phyloP scores from a whole-genome alignment of 2,888 invertebrate species.

The Melipona beecheii region DNA sequence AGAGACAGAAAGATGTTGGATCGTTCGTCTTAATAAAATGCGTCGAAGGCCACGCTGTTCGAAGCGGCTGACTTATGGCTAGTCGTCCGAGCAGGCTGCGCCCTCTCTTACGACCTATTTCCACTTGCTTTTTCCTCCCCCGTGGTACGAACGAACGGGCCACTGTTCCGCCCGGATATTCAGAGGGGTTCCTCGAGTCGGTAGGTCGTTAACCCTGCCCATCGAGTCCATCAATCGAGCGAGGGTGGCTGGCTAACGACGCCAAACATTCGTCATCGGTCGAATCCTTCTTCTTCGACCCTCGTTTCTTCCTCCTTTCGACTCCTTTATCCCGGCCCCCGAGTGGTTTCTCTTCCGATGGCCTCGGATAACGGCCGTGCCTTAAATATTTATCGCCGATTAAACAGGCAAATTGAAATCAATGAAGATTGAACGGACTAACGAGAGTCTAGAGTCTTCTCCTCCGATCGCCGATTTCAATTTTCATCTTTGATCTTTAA shows the following conservation, averaged over 20 bases:
- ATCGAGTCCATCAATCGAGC: slow-evolving; percentile 66
- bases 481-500: background rate
- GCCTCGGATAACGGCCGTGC: slow-evolving; percentile 3
- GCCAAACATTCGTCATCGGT: slow-evolving; percentile 63
- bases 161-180: slow-evolving; percentile 45
- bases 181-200: slow-evolving; percentile 41
- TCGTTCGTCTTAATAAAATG: slow-evolving; percentile 80
- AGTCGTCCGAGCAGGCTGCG: slow-evolving; percentile 64
- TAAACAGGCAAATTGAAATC: slow-evolving; percentile 9
- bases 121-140: slow-evolving; percentile 36
- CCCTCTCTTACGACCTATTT: slow-evolving; percentile 42
- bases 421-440: background rate
- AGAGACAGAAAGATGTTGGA: slow-evolving; percentile 38
- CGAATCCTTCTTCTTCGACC: slow-evolving; percentile 21
- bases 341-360: slow-evolving; percentile 24
- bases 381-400: slow-evolving; percentile 41
- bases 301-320: slow-evolving; percentile 29
- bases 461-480: background rate
- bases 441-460: background rate
- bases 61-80: slow-evolving; percentile 69
- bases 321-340: slow-evolving; percentile 3
- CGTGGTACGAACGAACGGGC: slow-evolving; percentile 16
- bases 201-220: slow-evolving; percentile 64
- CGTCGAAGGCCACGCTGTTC: slow-evolving; percentile 70
- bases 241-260: slow-evolving; percentile 63